Conservation (phyloP, 2,113 vertebrate genomes). For the Meleagris gallopavo region DNA sequence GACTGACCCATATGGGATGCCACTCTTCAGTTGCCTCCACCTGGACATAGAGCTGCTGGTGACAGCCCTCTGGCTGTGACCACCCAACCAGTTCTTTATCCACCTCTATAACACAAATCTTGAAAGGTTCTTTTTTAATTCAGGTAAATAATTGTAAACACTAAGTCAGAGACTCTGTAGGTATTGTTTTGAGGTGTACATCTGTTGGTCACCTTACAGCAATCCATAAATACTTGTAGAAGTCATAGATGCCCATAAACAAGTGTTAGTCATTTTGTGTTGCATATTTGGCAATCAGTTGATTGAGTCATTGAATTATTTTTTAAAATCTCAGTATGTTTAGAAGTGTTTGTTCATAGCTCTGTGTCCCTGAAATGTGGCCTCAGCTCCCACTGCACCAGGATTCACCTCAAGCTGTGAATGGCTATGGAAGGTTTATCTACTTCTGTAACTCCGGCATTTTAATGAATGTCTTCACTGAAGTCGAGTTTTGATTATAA, state of each 20-base stretch:
- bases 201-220: not conserved
- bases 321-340: not conserved
- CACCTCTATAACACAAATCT: not conserved
- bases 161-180: not conserved
- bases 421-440: not conserved
- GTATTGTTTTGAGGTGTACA: not conserved
- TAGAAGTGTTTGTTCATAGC: not conserved
- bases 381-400: not conserved
- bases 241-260: not conserved
- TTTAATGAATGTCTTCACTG: not conserved
- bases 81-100: too few species aligned
- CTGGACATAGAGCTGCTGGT: too few species aligned
- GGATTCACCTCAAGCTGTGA: not conserved
- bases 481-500: not conserved
- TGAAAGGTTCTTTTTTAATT: not conserved
- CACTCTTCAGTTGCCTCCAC: too few species aligned
- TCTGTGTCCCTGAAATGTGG: not conserved
- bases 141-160: not conserved
- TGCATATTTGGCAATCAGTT: not conserved
- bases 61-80: too few species aligned
- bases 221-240: rapidly evolving
- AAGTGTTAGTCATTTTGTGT: not conserved
- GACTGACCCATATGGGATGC: too few species aligned
- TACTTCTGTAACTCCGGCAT: not conserved
- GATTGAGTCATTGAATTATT: not conserved